phyloP scores from a whole-genome alignment of 1,140 invertebrate species.

The Formica selysi region DNA sequence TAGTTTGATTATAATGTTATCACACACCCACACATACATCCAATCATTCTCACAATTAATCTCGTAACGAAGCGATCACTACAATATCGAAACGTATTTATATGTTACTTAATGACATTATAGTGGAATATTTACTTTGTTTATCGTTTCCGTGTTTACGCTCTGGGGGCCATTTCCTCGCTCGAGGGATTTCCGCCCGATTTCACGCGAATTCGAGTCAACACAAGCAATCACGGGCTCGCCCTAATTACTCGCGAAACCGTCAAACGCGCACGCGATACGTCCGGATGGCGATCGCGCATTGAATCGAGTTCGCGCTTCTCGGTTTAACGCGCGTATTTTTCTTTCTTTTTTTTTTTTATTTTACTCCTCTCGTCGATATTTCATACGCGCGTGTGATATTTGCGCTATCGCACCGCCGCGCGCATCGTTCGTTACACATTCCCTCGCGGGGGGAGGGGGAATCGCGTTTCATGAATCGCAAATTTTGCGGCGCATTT shows the following conservation, averaged over 20 bases:
- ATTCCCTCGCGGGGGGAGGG: background rate
- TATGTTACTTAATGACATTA: background rate
- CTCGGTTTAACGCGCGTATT: conserved; percentile 1
- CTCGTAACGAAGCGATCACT: background rate
- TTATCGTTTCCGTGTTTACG: background rate
- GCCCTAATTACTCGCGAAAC: conserved; percentile 4
- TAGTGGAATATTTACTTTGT: background rate
- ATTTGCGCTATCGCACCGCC: background rate
- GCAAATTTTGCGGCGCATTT: conserved; percentile 25
- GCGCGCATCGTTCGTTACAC: background rate
- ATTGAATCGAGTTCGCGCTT: background rate
- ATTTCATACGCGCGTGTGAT: conserved; percentile 4
- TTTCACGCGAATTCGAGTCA: background rate
- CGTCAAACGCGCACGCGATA: background rate
- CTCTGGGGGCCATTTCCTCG: background rate
- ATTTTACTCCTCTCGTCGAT: background rate
- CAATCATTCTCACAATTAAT: background rate
- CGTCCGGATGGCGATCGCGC: background rate
- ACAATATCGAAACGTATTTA: background rate
- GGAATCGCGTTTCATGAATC: conserved; percentile 7
- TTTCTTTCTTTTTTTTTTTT: background rate
- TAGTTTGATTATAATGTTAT: background rate
- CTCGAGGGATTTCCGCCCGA: background rate
- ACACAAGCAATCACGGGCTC: background rate
- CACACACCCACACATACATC: too few relatives aligned